A percentile compares a stretch with the other conserved stretches of the same genome.
Evolutionary conservation across 1,140 invertebrate genomes (phyloP).

Genomic region (Kradibia gibbosae): DNA sequence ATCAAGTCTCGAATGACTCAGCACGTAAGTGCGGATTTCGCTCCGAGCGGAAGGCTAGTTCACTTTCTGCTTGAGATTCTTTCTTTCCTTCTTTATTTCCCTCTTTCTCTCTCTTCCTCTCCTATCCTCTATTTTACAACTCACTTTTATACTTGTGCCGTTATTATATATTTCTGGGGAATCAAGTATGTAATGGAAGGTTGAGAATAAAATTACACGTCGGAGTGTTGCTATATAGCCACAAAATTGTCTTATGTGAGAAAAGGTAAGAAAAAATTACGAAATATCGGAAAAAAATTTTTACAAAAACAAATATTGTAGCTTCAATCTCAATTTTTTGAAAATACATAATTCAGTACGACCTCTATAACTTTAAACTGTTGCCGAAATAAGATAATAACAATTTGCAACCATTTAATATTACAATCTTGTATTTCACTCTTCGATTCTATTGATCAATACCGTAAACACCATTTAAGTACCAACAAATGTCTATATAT

Average conservation of each 20-base stretch:
- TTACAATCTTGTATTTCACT: too few relatives aligned
- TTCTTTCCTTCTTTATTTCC: background rate
- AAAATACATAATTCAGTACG: background rate
- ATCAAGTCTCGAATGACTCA: background rate
- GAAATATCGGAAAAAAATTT: background rate
- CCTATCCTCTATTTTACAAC: conserved; percentile 3
- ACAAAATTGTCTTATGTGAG: background rate
- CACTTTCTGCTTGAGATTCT: background rate
- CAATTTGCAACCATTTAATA: too few relatives aligned
- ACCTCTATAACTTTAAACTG: too few relatives aligned
- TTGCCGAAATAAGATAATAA: too few relatives aligned
- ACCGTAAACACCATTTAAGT: background rate
- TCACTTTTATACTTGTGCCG: background rate
- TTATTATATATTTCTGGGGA: background rate
- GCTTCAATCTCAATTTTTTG: background rate
- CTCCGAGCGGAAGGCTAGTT: background rate
- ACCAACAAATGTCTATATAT: background rate
- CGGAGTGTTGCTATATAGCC: background rate
- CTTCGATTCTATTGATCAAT: background rate
- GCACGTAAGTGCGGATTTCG: background rate
- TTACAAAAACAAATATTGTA: background rate
- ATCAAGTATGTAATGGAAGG: conserved; percentile 9
- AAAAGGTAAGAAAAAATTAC: background rate
- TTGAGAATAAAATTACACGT: background rate
- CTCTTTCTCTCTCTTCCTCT: background rate